Percentiles rank a stretch among this genome's conserved stretches.
Conservation (phyloP, 2,888 invertebrate species). For the Ectropis crepuscularia region DNA sequence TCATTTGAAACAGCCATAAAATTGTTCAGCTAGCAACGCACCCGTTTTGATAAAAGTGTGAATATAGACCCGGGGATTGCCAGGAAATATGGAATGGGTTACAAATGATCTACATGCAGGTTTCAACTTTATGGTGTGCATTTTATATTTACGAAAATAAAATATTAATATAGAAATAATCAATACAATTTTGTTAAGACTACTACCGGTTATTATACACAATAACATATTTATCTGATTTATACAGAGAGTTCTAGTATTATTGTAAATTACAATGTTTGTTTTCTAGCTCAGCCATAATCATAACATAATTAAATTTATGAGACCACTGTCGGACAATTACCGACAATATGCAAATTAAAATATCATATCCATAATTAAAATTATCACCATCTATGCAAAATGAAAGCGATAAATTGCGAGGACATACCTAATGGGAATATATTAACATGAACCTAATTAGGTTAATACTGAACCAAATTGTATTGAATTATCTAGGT, state of each 20-base stretch:
- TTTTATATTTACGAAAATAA: neutral
- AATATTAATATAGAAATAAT: no score
- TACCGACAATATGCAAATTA: neutral
- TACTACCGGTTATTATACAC: no score
- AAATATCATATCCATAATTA: constrained; percentile 14
- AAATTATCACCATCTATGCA: constrained; percentile 29
- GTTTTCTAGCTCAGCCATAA: no score
- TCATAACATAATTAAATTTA: no score
- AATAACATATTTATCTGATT: no score
- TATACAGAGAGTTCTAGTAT: no score
- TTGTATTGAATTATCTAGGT: constrained; percentile 45
- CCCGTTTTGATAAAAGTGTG: constrained; percentile 41
- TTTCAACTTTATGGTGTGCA: constrained; percentile 17
- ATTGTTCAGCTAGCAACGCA: constrained; percentile 43
- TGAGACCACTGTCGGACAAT: no score
- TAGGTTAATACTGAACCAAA: constrained; percentile 54
- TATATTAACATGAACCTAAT: constrained; percentile 51
- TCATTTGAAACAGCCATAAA: constrained; percentile 56
- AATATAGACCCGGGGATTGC: constrained; percentile 31
- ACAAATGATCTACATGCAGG: constrained; percentile 26
- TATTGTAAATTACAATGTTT: no score
- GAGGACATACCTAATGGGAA: constrained; percentile 34
- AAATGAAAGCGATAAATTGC: constrained; percentile 44
- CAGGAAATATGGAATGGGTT: constrained; percentile 33
- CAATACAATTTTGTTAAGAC: no score